Percentiles rank a stretch among this genome's conserved stretches.
phyloP scores from a whole-genome alignment of 2,797 vertebrate species.

The Rhadinocentrus ornatus region DNA sequence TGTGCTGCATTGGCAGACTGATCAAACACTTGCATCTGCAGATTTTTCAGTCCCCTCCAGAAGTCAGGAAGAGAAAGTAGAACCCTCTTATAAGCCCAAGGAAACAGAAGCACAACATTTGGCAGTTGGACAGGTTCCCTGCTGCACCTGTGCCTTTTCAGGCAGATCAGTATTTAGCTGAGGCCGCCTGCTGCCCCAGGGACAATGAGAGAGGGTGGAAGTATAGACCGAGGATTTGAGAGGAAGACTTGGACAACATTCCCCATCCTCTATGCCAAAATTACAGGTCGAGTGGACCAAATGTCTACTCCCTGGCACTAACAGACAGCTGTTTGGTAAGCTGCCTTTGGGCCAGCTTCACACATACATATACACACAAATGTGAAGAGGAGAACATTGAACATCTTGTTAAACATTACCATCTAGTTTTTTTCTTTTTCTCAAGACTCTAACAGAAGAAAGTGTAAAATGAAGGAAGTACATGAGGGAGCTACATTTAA shows the following conservation, averaged over 20 bases:
- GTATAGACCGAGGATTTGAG: conserved; percentile 71
- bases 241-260: conserved; percentile 72
- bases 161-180: conserved; percentile 80
- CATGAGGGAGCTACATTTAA: conserved; percentile 9
- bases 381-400: conserved; percentile 41
- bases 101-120: conserved; percentile 73
- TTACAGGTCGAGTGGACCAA: conserved; percentile 77
- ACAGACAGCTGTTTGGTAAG: conserved; percentile 78
- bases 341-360: conserved; percentile 70
- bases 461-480: conserved; percentile 1
- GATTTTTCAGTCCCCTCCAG: conserved; percentile 60
- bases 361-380: conserved; percentile 43
- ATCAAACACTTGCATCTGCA: conserved; percentile 74
- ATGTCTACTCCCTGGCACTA: conserved; percentile 75
- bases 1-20: conserved; percentile 55
- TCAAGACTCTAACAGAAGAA: conserved; percentile 19
- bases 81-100: conserved; percentile 64
- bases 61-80: conserved; percentile 50
- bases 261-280: conserved; percentile 67
- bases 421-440: conserved; percentile 36
- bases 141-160: conserved; percentile 79
- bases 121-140: conserved; percentile 74
- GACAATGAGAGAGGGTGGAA: conserved; percentile 70
- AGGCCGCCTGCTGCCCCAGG: conserved; percentile 65
- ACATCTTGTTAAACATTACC: conserved; percentile 57